Evolutionary conservation across 2,888 invertebrate genomes (phyloP).

Genomic region (Erebia ligea): DNA sequence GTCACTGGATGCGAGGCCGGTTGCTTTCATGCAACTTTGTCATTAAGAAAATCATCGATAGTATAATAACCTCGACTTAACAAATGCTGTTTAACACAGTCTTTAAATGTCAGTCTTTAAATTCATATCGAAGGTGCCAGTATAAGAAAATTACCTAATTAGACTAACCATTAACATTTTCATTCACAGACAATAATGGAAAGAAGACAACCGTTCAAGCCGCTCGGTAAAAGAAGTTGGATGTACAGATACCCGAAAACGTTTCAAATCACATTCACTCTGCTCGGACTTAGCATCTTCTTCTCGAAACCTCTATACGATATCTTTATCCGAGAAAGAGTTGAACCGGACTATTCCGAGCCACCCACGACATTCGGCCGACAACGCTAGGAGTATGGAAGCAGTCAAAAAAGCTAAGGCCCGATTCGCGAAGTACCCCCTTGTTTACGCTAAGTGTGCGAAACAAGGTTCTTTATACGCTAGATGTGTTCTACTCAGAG

Average conservation of each 20-base stretch:
- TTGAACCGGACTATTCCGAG: slow-evolving; percentile 55
- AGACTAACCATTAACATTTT: neutral
- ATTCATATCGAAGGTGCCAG: neutral
- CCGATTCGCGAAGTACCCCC: slow-evolving; percentile 89
- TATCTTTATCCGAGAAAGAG: slow-evolving; percentile 72
- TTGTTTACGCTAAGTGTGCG: slow-evolving; percentile 88
- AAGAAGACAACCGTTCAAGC: slow-evolving; percentile 62
- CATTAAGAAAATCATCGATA: too few species aligned
- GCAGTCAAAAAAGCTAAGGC: slow-evolving; percentile 89
- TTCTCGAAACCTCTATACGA: slow-evolving; percentile 90
- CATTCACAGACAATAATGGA: slow-evolving; percentile 69
- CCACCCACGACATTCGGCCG: slow-evolving; percentile 56
- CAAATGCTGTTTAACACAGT: too few species aligned
- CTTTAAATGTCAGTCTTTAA: too few species aligned
- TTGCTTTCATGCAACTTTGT: too few species aligned
- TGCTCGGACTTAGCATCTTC: slow-evolving; percentile 80
- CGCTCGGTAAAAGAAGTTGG: slow-evolving; percentile 84
- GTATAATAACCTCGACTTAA: too few species aligned
- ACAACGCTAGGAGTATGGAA: slow-evolving; percentile 84
- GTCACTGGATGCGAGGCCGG: too few species aligned
- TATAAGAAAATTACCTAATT: neutral
- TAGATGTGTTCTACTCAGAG: slow-evolving; percentile 89
- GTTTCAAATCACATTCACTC: slow-evolving; percentile 81
- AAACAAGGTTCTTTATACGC: slow-evolving; percentile 89
- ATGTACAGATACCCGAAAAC: slow-evolving; percentile 84